phyloP scores from a whole-genome alignment of 2,797 vertebrate species.

The Pteropus rufus region DNA sequence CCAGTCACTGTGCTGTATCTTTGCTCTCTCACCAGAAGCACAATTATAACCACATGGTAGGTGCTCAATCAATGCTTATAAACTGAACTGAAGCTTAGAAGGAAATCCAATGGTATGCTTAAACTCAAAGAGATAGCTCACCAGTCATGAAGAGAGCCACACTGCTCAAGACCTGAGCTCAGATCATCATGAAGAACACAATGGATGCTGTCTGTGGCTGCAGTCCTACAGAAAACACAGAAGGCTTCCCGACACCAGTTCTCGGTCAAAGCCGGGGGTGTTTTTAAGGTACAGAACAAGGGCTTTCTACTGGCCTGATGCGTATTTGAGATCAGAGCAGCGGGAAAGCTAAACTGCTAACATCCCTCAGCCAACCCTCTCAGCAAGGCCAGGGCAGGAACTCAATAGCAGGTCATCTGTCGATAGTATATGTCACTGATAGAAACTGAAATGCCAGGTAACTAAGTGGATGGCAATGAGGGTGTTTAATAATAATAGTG shows the following conservation, averaged over 20 bases:
- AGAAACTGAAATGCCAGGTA: not conserved
- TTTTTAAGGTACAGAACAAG: not conserved
- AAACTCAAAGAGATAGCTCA: not conserved
- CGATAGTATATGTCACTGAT: not conserved
- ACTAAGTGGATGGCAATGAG: not conserved
- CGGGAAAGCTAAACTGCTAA: not conserved
- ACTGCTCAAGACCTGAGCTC: not conserved
- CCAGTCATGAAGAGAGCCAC: not conserved
- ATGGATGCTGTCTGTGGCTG: not conserved
- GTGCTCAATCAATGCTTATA: not conserved
- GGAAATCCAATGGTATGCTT: not conserved
- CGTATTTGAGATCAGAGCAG: not conserved
- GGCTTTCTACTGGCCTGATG: not conserved
- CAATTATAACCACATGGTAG: not conserved
- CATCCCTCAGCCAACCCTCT: not conserved
- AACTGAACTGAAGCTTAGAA: not conserved
- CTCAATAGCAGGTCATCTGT: not conserved
- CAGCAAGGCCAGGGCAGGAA: not conserved
- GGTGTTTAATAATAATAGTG: not conserved
- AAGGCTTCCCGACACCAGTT: not conserved
- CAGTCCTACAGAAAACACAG: not conserved
- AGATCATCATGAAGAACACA: not conserved
- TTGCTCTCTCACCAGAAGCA: not conserved
- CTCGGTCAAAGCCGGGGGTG: not conserved
- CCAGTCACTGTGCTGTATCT: not conserved